Base-by-base conservation (phyloP, 1,140 invertebrate species). In the Tribolium castaneum region DNA sequence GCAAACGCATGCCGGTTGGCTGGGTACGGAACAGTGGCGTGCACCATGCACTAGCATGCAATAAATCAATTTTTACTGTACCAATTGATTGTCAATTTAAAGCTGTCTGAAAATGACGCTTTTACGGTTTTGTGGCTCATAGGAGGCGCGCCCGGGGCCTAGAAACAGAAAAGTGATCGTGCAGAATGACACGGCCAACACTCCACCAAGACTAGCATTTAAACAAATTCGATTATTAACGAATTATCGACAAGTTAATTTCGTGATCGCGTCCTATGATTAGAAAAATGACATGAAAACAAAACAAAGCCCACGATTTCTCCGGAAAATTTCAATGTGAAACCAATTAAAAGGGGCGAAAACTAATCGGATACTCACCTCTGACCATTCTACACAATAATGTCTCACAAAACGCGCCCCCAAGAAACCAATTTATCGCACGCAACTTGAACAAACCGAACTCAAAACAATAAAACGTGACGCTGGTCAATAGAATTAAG, bases 81-180 rank as follows among this genome's bases (percentile, higher is more conserved):
- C 83, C 84, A 84, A 84, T 82, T 76, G 80, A 84, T 84, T 56
- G 72, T 83, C 78, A 84, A 84, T 79, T 84, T 84, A 76, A 85
- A 81, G 83, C 84, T 84, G 78, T 84, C 83, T 79, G 83, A 83
- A 82, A 85, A 85, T 79, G 83, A 82, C 75, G 84, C 84, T 85
- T 85, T 85, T 77, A 84, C 72, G 83, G 83, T 81, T 66, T 66
- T 66, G 78, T 77, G 80, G 80, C 74, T 80, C 84, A 85, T 84
- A 82, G 80, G 81, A 75, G 30, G 9, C 39, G 9, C 14, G 78
- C 56, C 71, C 52, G 72, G 10, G 34, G 75, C 77, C 80, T 82
- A 84, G 76, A 78, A 81, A 79, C 82, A 81, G 80, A 62, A 83
- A 52, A 35, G 49, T 51, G 39, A 34, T 50, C 6, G 6, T 30